Percentiles rank a stretch among this genome's conserved stretches.
These are phyloP conservation scores for Chascanopsetta lugubris DNA, from an alignment of 2,113 vertebrate species.

Conservation along the genomic window DNA sequence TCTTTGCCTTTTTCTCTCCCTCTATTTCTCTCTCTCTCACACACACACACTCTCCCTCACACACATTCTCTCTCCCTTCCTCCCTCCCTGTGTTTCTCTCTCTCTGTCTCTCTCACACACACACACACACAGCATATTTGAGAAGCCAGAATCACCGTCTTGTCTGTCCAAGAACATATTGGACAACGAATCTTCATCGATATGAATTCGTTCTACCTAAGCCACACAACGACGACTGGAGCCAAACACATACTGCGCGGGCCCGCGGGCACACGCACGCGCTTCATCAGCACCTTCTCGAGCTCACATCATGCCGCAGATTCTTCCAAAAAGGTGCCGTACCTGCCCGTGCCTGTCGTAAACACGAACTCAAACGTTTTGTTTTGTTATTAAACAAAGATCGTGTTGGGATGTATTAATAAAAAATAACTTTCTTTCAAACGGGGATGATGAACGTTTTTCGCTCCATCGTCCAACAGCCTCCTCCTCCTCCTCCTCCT, in stretches of 20 bases:
- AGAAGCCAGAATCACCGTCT: conserved; percentile 22
- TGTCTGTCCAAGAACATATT: conserved; percentile 8
- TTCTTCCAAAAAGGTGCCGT: conserved; percentile 44
- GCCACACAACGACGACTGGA: conserved; percentile 18
- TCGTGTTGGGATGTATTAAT: no score
- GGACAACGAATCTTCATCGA: background rate
- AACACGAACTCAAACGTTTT: no score
- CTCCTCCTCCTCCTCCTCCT: conserved; percentile 4
- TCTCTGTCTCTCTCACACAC: no score
- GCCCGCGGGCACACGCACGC: conserved; percentile 17
- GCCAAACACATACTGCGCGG: conserved; percentile 19
- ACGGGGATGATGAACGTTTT: no score
- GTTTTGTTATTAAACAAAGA: no score
- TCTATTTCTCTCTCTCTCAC: no score
- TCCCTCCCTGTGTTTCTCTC: no score
- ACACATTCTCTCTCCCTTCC: no score
- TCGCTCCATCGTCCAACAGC: no score
- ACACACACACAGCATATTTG: conserved; percentile 24
- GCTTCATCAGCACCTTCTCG: conserved; percentile 47
- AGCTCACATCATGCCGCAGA: conserved; percentile 69
- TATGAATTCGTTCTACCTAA: conserved; percentile 1
- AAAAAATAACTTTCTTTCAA: no score
- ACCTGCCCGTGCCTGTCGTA: background rate
- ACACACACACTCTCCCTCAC: background rate
- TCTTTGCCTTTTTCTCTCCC: no score